Base-by-base conservation (phyloP, 2,888 invertebrate species). In the Morinoia aosen region DNA sequence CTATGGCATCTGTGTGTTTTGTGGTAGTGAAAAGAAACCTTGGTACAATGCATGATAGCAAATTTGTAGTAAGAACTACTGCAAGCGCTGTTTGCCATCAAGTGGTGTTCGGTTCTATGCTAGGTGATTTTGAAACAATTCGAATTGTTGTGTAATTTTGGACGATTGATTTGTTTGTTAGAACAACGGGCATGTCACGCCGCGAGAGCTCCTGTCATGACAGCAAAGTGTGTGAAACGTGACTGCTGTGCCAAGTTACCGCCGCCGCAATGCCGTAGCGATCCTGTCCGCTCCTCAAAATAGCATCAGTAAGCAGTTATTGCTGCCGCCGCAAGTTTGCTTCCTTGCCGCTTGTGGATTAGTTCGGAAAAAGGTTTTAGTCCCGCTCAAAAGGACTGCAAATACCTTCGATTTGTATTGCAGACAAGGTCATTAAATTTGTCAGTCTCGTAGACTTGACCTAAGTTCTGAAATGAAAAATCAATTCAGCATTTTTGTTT, bases 301-400 rank as follows among this genome's bases (percentile, higher is more conserved):
- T 93, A 93, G 93, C 93, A 48, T 93, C 93, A 48, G 93, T 93
- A 93, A 93, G 93, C 56, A n/a, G 93, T 57, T 56, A 57, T 56
- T 93, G 14, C 57, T 93, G 90, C 48, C 40, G 39, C 90, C 48
- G 33, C 57, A 48, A 10, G 93, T 48, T 40, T 90, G 33, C 25
- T 57, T 33, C 57, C 93, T 57, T 57, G 8, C 76, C 76, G 19
- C 10, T 76, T 10, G 2, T 16, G 76, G 76, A 33, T 76, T 76
- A 10, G 25, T 76, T 16, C 25, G 76, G 25, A 19, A 76, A 33
- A 10, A 61, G 61, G 76, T 76, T 76, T 33, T 76, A 3, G 76
- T 33, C 76, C 25, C 10, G 76, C 2, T 19, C 25, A 76, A 33
- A 8, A 25, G 48, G 76, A 8, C 8, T 76, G 16, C 14, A 10